Evolutionary conservation across 2,888 invertebrate genomes (phyloP).

Genomic region (Dolichopus griseipennis): DNA sequence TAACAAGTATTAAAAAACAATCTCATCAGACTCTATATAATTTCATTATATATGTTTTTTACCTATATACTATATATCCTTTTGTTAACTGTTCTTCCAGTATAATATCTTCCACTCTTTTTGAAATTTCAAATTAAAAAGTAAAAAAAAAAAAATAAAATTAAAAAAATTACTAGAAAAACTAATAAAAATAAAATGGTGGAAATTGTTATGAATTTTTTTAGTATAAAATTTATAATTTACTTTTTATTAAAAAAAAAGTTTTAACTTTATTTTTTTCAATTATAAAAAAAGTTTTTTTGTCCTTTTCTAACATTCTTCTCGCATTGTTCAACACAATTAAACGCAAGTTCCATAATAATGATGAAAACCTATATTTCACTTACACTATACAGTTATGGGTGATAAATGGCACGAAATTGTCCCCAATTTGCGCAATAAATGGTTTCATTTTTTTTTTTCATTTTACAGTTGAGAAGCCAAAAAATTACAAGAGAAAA

Average conservation of each 20-base stretch:
- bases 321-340: not conserved
- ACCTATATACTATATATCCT: too few relatives aligned
- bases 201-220: conserved; percentile 1
- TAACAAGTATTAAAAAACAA: too few relatives aligned
- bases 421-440: conserved; percentile 4
- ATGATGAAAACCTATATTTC: too few relatives aligned
- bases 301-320: not conserved
- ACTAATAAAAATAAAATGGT: not conserved
- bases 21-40: too few relatives aligned
- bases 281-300: not conserved
- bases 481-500: not conserved
- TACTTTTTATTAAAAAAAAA: not conserved
- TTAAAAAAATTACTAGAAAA: too few relatives aligned
- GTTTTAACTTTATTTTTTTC: not conserved
- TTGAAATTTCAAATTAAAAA: too few relatives aligned
- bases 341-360: too few relatives aligned
- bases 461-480: not conserved
- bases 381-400: not conserved
- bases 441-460: not conserved
- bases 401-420: not conserved
- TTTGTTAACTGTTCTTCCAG: too few relatives aligned
- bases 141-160: too few relatives aligned
- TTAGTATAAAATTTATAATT: not conserved
- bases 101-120: too few relatives aligned
- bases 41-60: too few relatives aligned